phyloP scores from a whole-genome alignment of 2,888 invertebrate genomes.

The Polymixis flavicincta region DNA sequence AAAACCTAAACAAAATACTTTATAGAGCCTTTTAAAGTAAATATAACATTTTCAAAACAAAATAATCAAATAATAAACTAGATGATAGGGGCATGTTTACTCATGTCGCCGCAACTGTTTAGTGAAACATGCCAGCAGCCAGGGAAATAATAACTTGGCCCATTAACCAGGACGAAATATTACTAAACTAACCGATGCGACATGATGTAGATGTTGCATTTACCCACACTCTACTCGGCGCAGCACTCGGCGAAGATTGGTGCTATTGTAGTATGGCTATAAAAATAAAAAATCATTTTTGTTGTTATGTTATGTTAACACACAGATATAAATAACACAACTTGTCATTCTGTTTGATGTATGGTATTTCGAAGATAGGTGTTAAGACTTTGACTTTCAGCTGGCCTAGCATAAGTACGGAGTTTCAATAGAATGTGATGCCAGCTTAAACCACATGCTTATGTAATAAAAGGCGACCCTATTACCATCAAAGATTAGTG shows the following conservation, averaged over 20 bases:
- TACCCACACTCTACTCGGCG: constrained; percentile 23
- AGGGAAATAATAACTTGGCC: constrained; percentile 62
- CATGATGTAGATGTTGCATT: constrained; percentile 53
- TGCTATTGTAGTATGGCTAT: not conserved
- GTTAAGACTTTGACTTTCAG: not conserved
- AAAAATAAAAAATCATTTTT: not conserved
- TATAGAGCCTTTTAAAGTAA: no score
- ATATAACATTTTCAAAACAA: not conserved
- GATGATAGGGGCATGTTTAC: constrained; percentile 55
- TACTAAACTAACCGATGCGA: constrained; percentile 37
- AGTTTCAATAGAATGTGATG: not conserved
- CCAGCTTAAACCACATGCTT: not conserved
- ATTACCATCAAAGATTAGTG: not conserved
- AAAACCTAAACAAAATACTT: not conserved
- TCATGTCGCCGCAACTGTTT: constrained; percentile 58
- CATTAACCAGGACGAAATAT: constrained; percentile 65
- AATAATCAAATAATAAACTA: constrained; percentile 11
- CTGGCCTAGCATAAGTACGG: not conserved
- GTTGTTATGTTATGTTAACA: not conserved
- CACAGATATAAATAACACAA: not conserved
- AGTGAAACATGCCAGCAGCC: constrained; percentile 56
- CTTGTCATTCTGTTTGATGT: no score
- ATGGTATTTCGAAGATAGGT: not conserved
- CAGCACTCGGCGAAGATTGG: constrained; percentile 15
- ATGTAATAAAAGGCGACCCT: not conserved